Percentiles rank a stretch among this genome's conserved stretches.
These are phyloP conservation scores for Zelostemma sp. DNA, from an alignment of 1,140 invertebrate species.

Conservation along the genomic window DNA sequence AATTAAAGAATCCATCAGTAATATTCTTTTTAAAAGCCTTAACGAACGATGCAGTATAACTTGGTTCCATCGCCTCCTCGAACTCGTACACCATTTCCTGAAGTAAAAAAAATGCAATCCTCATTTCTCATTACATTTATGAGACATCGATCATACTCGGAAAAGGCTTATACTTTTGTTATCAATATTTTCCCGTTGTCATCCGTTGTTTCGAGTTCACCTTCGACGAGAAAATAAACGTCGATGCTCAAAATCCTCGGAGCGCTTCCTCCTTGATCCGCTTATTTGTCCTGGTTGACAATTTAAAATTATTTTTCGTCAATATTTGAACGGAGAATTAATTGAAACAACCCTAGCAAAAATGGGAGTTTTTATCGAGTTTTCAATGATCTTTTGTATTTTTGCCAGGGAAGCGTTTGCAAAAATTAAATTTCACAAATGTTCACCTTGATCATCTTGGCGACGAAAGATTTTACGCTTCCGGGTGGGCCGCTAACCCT, in stretches of 20 bases:
- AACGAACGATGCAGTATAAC: constrained; percentile 84
- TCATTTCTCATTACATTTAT: not conserved
- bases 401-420: too few relatives aligned
- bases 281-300: constrained; percentile 77
- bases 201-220: constrained; percentile 84
- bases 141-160: too few relatives aligned
- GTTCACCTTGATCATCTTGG: constrained; percentile 87
- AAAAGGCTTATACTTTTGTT: constrained; percentile 69
- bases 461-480: constrained; percentile 89
- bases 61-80: constrained; percentile 86
- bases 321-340: too few relatives aligned
- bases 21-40: constrained; percentile 95
- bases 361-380: too few relatives aligned
- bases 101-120: constrained; percentile 41
- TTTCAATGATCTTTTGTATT: too few relatives aligned
- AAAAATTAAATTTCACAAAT: constrained; percentile 37
- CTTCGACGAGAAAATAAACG: constrained; percentile 95
- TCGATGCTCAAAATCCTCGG: constrained; percentile 93
- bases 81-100: constrained; percentile 93
- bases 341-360: too few relatives aligned
- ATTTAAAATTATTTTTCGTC: too few relatives aligned
- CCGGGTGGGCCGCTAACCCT: constrained; percentile 85
- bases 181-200: constrained; percentile 83
- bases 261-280: constrained; percentile 81
- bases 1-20: constrained; percentile 91